A percentile compares a stretch with the other conserved stretches of the same genome.
These are phyloP conservation scores for Nymphalis urticae DNA, from an alignment of 2,888 invertebrate species.

Conservation along the genomic window DNA sequence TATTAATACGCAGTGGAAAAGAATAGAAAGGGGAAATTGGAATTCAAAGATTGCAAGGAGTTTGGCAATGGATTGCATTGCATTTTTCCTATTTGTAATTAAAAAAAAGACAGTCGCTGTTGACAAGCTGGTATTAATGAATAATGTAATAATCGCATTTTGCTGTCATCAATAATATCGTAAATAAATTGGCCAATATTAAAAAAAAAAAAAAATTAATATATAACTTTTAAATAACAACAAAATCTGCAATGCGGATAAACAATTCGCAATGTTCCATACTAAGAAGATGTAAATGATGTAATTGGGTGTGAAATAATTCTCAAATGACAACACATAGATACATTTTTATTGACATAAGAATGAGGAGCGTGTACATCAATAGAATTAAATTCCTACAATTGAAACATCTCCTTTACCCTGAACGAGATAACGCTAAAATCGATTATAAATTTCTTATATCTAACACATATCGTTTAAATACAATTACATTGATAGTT, in stretches of 20 bases:
- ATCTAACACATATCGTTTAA: constrained; percentile 15
- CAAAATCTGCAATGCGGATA: background rate
- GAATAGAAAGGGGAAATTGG: too few species aligned
- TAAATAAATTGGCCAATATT: too few species aligned
- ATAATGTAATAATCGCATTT: too few species aligned
- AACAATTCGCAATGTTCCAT: background rate
- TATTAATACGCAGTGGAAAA: too few species aligned
- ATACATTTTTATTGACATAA: constrained; percentile 19
- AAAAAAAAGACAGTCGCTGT: too few species aligned
- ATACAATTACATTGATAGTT: constrained; percentile 13
- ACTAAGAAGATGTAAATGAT: background rate
- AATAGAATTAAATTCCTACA: background rate
- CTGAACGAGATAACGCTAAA: constrained; percentile 17
- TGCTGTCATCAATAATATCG: too few species aligned
- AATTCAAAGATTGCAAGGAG: too few species aligned
- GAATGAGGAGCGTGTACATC: constrained; percentile 14
- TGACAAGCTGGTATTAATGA: too few species aligned
- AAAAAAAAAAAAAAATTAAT: too few species aligned
- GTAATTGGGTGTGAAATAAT: constrained; percentile 3
- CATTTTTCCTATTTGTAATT: too few species aligned
- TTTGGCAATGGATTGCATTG: too few species aligned
- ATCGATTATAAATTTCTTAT: constrained; percentile 20
- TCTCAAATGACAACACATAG: constrained; percentile 16
- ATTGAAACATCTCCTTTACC: constrained; percentile 16
- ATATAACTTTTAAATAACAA: background rate